These are phyloP conservation scores for Pygocentrus nattereri DNA, from an alignment of 2,797 vertebrate species.

Conservation along the genomic window DNA sequence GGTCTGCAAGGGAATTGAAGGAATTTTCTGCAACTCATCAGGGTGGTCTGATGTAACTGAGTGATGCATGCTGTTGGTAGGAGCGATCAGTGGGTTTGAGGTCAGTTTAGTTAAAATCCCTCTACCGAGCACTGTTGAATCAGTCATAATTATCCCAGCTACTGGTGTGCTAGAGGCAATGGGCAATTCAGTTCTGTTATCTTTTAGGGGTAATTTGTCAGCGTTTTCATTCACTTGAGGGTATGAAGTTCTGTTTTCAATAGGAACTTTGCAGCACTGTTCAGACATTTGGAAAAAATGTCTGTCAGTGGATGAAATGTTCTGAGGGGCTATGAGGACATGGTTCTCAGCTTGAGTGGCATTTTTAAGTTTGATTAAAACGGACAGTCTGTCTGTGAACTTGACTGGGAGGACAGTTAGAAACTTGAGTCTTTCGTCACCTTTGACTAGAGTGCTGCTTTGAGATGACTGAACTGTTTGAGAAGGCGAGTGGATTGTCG, in stretches of 20 bases:
- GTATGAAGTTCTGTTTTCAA: conserved; percentile 23
- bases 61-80: conserved; percentile 40
- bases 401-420: background rate
- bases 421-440: background rate
- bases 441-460: background rate
- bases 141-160: conserved; percentile 7
- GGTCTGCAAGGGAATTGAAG: conserved; percentile 44
- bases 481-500: conserved; percentile 1
- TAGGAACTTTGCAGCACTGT: conserved; percentile 8
- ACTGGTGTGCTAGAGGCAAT: conserved; percentile 15
- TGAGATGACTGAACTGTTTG: conserved; percentile 13
- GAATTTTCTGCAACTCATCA: conserved; percentile 53
- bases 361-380: conserved; percentile 43
- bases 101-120: conserved; percentile 43
- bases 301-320: conserved; percentile 16
- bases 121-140: conserved; percentile 33
- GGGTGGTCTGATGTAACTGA: conserved; percentile 37
- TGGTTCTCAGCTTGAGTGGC: background rate
- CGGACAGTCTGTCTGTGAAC: background rate
- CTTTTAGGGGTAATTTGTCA: background rate
- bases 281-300: background rate
- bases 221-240: conserved; percentile 15
- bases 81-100: conserved; percentile 26
- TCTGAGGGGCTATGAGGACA: conserved; percentile 17
- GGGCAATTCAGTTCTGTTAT: background rate